These are phyloP conservation scores for Bellardia pandia DNA, from an alignment of 2,888 invertebrate species.

Conservation along the genomic window DNA sequence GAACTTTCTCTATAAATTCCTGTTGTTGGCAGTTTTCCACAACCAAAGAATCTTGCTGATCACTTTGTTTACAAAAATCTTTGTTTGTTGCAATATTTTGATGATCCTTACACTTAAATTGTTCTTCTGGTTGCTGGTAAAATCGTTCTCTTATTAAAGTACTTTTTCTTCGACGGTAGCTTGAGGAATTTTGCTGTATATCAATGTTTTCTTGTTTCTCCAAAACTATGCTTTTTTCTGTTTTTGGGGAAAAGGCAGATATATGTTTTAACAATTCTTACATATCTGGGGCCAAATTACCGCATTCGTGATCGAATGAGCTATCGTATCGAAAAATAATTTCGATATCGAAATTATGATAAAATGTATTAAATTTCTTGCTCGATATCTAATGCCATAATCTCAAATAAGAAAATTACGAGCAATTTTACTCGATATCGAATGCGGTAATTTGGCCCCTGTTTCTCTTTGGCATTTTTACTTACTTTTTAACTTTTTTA, in stretches of 20 bases:
- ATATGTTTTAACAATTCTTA: background rate
- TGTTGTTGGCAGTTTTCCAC: slow-evolving; percentile 3
- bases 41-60: background rate
- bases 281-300: no score
- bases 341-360: no score
- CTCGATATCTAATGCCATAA: no score
- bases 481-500: slow-evolving; percentile 69
- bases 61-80: background rate
- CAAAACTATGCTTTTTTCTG: slow-evolving; percentile 72
- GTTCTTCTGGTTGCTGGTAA: slow-evolving; percentile 8
- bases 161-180: slow-evolving; percentile 34
- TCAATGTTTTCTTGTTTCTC: slow-evolving; percentile 72
- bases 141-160: slow-evolving; percentile 69
- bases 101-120: background rate
- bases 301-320: no score
- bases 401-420: no score
- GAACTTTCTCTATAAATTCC: background rate
- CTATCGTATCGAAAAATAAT: no score
- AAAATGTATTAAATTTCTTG: no score
- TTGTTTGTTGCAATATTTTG: background rate
- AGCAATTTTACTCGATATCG: no score
- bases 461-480: background rate
- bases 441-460: no score
- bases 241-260: background rate
- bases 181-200: slow-evolving; percentile 62